Percentiles rank a stretch among this genome's conserved stretches.
These are phyloP conservation scores for Drosophila nr. medialis DNA, from an alignment of 2,888 invertebrate species.

Conservation along the genomic window DNA sequence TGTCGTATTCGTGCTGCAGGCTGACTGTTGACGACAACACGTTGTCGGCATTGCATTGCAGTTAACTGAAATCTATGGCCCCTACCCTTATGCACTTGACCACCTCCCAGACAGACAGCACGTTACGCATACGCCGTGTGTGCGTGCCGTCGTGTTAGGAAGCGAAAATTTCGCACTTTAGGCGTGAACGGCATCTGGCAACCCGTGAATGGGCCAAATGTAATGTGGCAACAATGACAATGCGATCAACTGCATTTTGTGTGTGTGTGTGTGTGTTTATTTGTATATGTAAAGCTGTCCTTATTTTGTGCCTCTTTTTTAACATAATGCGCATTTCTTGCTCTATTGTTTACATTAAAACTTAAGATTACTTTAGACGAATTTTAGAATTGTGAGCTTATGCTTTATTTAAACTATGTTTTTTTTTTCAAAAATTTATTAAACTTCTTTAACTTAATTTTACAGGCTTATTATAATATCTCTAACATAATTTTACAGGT, in stretches of 20 bases:
- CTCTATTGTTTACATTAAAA: not conserved
- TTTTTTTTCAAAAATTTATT: rapidly evolving
- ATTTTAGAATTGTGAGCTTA: not conserved
- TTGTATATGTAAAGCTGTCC: slow-evolving; percentile 31
- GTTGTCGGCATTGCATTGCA: slow-evolving; percentile 48
- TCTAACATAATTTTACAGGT: not conserved
- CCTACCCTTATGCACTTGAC: slow-evolving; percentile 36
- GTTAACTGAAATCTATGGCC: slow-evolving; percentile 72
- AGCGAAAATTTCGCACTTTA: slow-evolving; percentile 37
- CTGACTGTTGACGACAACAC: slow-evolving; percentile 57
- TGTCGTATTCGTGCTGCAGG: slow-evolving; percentile 18
- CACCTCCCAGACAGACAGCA: slow-evolving; percentile 11
- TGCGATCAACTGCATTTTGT: slow-evolving; percentile 25
- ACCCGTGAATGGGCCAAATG: slow-evolving; percentile 21
- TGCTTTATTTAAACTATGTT: not conserved
- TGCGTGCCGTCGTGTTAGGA: slow-evolving; percentile 42
- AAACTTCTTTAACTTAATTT: not conserved
- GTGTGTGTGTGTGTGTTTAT: not conserved
- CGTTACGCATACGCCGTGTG: slow-evolving; percentile 58
- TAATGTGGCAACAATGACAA: slow-evolving; percentile 24
- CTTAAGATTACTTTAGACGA: not conserved
- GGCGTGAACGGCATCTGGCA: slow-evolving; percentile 32
- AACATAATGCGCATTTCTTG: slow-evolving; percentile 17
- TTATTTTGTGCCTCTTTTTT: slow-evolving; percentile 8
- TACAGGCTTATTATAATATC: not conserved